Evolutionary conservation across 2,797 vertebrate genomes (phyloP), one percentile per base, ranked within the genome.

Genomic region (Acrocephalus scirpaceus): DNA sequence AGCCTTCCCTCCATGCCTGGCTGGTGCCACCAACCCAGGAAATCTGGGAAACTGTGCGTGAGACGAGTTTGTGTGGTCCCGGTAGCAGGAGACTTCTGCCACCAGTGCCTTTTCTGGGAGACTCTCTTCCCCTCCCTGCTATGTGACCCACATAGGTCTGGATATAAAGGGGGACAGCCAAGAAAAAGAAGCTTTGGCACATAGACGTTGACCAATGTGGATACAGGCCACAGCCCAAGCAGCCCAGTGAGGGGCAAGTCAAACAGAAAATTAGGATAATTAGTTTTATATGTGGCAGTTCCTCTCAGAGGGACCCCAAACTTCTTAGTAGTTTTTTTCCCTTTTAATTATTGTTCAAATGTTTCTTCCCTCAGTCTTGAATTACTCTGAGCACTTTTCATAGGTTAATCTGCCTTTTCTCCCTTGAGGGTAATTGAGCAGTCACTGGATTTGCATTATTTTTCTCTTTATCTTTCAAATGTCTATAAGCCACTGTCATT

Each of bases 401-500:
- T 72, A 22, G 16, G 8, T 56, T 54, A 57, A 40, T 40, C 73
- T 76, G 20, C 50, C 48, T 79, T 56, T 78, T 64, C 72, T 66
- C 25, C 72, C 40, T 67, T 73, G 74, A 62, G 30, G n/a, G 40
- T n/a, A 84, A 84, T 40, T 81, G 83, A 92, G 18, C 19, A 51
- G 20, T 50, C 74, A 11, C 16, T 48, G 18, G 29, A 3, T 77
- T 88, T 45, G 50, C 30, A 32, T 69, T 45, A 45, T 67, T 74
- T 32, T 45, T n/a, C 30, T 57, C n/a, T 88, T 77, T 67, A 66
- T 58, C 80, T 93, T 96, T 88, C 25, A 74, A 80, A 72, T 54
- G 26, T 51, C 66, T 91, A 34, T 27, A 69, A 78, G 12, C 25
- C n/a, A 51, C 62, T 76, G 60, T 75, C 11, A 29, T n/a, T 73